phyloP scores from a whole-genome alignment of 2,797 vertebrate genomes.

The Gallirallus australis region DNA sequence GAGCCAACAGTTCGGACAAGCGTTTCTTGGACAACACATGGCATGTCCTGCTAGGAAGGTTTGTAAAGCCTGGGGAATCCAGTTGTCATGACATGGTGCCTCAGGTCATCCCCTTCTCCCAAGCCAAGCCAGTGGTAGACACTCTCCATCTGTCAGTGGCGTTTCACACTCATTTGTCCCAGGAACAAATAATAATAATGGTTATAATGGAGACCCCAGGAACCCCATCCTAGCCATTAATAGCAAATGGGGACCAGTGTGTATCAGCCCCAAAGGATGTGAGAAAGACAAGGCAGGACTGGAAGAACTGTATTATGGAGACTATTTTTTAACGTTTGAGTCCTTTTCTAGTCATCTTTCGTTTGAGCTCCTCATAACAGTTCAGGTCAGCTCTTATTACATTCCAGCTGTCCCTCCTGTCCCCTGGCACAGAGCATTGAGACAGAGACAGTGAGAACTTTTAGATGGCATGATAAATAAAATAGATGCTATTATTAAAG shows the following conservation, averaged over 20 bases:
- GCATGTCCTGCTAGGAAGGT: neutral
- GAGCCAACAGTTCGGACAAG: neutral
- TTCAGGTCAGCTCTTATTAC: constrained; percentile 46
- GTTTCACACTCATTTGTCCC: neutral
- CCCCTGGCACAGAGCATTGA: neutral
- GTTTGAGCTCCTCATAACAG: neutral
- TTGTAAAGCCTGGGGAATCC: neutral
- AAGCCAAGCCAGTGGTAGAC: neutral
- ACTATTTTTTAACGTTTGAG: neutral
- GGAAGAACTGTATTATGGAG: neutral
- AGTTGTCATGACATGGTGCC: accelerated
- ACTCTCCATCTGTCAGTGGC: accelerated
- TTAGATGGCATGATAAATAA: constrained; percentile 46
- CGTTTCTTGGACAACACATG: accelerated
- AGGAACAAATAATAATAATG: neutral
- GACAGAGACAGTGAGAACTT: neutral
- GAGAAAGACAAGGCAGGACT: neutral
- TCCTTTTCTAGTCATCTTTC: neutral
- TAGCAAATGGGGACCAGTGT: neutral
- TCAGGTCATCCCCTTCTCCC: neutral
- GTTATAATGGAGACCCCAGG: accelerated
- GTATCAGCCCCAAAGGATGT: neutral
- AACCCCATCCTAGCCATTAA: neutral
- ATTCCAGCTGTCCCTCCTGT: constrained; percentile 20
- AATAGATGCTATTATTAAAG: constrained; percentile 46